phyloP scores from a whole-genome alignment of 1,140 invertebrate genomes.

The Drosophila subobscura region DNA sequence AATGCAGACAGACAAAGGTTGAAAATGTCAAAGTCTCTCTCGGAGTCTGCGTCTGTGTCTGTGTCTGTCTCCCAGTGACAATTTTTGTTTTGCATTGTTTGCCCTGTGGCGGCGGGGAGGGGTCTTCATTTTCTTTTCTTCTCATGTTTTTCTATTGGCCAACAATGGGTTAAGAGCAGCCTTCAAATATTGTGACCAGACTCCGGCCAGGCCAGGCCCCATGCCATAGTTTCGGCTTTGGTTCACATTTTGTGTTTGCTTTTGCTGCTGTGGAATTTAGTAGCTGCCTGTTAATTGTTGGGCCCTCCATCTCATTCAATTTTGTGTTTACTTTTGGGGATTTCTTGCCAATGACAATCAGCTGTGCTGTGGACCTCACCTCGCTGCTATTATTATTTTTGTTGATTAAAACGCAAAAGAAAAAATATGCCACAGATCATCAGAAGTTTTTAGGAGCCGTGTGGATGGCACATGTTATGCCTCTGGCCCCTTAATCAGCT shows the following conservation, averaged over 20 bases:
- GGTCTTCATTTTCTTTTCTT: constrained; percentile 38
- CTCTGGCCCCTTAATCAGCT: too few relatives aligned
- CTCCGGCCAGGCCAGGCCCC: neutral
- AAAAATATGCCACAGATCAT: constrained; percentile 25
- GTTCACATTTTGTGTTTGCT: constrained; percentile 29
- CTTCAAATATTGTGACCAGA: constrained; percentile 55
- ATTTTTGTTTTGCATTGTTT: constrained; percentile 51
- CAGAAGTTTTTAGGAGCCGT: constrained; percentile 9
- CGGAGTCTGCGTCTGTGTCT: constrained; percentile 1
- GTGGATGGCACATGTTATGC: neutral
- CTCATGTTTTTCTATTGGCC: constrained; percentile 36
- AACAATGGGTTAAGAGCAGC: constrained; percentile 72
- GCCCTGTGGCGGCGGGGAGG: neutral
- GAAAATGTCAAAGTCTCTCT: constrained; percentile 64
- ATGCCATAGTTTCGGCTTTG: neutral
- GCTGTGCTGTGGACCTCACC: constrained; percentile 3
- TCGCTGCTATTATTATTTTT: constrained; percentile 10
- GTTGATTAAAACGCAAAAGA: constrained; percentile 32
- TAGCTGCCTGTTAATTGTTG: constrained; percentile 66
- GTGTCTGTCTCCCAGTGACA: constrained; percentile 18
- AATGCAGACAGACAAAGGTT: constrained; percentile 40
- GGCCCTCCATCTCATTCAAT: constrained; percentile 3
- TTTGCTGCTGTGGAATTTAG: constrained; percentile 59
- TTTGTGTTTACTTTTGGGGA: constrained; percentile 24
- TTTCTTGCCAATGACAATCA: constrained; percentile 56